Percentiles rank a stretch among this genome's conserved stretches.
These are phyloP conservation scores for Plotosus lineatus DNA, from an alignment of 2,113 vertebrate genomes.

Conservation along the genomic window DNA sequence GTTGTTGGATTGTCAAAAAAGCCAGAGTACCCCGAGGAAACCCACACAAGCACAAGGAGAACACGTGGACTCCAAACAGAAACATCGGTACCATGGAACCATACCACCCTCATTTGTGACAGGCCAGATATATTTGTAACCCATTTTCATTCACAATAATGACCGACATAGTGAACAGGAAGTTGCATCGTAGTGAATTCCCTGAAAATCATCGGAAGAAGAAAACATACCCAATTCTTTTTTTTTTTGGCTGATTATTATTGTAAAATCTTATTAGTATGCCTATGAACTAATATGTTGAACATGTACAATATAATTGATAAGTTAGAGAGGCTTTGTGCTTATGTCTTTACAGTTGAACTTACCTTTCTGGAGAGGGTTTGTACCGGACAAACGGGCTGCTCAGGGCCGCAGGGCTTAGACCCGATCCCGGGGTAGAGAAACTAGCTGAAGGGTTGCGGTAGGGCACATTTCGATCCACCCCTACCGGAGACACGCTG, in stretches of 20 bases:
- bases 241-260: background rate
- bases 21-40: too few relatives aligned
- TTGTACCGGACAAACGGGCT: slow-evolving; percentile 80
- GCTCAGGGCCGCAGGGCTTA: slow-evolving; percentile 60
- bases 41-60: too few relatives aligned
- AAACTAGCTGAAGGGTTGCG: slow-evolving; percentile 90
- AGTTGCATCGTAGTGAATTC: background rate
- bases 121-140: too few relatives aligned
- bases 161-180: background rate
- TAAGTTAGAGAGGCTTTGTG: background rate
- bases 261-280: too few relatives aligned
- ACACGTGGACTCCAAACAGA: too few relatives aligned
- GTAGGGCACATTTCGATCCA: slow-evolving; percentile 78
- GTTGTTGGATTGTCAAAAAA: too few relatives aligned
- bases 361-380: slow-evolving; percentile 82
- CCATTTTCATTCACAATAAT: too few relatives aligned
- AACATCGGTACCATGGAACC: too few relatives aligned
- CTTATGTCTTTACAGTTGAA: background rate
- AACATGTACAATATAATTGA: background rate
- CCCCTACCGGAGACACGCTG: slow-evolving; percentile 72
- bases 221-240: background rate
- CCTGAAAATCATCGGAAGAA: background rate
- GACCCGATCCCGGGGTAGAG: slow-evolving; percentile 70
- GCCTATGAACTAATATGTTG: too few relatives aligned
- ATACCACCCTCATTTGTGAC: too few relatives aligned